Percentiles rank a stretch among this genome's conserved stretches.
Conservation (phyloP, 2,113 vertebrate species). For the Suncus etruscus region DNA sequence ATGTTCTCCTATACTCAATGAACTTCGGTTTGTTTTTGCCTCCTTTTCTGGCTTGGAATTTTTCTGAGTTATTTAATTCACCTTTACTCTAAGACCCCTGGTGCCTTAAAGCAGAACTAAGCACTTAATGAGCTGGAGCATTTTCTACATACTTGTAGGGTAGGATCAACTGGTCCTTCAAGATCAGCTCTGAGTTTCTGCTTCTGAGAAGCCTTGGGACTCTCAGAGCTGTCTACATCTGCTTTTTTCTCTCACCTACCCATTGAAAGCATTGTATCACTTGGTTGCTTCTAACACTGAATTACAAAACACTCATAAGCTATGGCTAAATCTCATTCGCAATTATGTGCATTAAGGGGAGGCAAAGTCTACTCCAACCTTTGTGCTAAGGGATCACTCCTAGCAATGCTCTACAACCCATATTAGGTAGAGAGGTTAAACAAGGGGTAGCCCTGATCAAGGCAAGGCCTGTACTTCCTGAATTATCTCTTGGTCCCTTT, state of each 20-base stretch:
- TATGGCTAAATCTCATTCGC: neutral
- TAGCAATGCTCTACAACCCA: no score
- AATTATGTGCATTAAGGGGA: neutral
- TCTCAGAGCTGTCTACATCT: neutral
- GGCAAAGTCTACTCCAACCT: no score
- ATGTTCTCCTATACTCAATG: neutral
- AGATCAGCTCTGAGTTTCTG: neutral
- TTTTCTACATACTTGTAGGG: conserved; percentile 23
- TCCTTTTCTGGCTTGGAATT: neutral
- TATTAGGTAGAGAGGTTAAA: no score
- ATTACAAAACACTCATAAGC: neutral
- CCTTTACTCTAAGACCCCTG: neutral
- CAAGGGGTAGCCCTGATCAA: no score
- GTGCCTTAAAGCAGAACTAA: conserved; percentile 42
- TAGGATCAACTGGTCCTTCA: neutral
- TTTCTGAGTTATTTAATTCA: conserved; percentile 1
- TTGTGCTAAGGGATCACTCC: no score
- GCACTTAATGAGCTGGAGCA: neutral
- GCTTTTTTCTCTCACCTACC: neutral
- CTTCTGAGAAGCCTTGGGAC: neutral
- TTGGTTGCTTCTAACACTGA: neutral
- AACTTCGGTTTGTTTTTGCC: neutral
- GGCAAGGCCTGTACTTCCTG: no score
- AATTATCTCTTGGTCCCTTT: no score
- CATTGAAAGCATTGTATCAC: neutral